Conservation (phyloP, 2,888 invertebrate genomes). For the Rhagium mordax region DNA sequence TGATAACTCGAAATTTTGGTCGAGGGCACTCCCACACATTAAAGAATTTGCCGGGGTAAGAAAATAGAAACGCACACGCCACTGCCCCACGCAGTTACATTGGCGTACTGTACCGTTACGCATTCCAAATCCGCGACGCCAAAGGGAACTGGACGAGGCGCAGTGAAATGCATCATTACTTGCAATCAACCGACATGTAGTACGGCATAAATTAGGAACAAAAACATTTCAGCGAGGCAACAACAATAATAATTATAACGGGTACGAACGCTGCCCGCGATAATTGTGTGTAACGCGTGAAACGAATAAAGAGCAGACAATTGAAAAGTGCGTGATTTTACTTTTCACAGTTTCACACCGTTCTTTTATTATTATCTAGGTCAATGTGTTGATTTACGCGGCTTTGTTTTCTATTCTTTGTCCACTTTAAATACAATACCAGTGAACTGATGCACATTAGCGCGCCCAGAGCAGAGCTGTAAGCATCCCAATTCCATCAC, state of each 20-base stretch:
- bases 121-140: neutral
- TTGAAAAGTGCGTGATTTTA: constrained; percentile 18
- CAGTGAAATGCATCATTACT: constrained; percentile 8
- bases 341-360: neutral
- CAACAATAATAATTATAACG: neutral
- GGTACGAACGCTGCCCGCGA: neutral
- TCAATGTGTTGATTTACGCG: neutral
- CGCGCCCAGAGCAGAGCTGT: too few relatives aligned
- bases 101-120: constrained; percentile 9
- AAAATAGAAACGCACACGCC: neutral
- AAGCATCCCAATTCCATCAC: too few relatives aligned
- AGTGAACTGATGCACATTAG: neutral
- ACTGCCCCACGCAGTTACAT: neutral
- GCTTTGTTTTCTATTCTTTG: neutral
- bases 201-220: neutral
- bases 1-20: too few relatives aligned
- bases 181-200: neutral
- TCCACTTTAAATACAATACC: neutral
- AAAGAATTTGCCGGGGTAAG: too few relatives aligned
- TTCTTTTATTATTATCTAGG: neutral
- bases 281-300: neutral
- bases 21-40: too few relatives aligned
- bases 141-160: neutral
- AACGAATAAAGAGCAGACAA: neutral
- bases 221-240: neutral